Base-by-base conservation (phyloP, 2,888 invertebrate genomes). In the Scelioninae gen. 1 region DNA sequence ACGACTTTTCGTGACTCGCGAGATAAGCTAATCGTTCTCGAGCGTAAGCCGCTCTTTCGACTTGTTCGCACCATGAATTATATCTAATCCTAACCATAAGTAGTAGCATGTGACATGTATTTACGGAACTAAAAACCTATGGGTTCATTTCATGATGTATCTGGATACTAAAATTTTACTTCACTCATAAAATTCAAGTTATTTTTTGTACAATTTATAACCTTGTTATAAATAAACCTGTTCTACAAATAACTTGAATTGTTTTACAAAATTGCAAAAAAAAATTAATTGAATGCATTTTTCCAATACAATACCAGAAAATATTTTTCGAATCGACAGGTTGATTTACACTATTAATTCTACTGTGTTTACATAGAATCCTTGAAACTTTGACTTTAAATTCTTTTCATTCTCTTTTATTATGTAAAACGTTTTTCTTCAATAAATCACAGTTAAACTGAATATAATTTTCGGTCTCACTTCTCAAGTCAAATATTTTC, bases 11-110 rank as follows among this genome's bases (percentile, higher is more conserved):
- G 71, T 71, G 78, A 77, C 77, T 77, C 77, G 55, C 16, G 43
- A 43, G 77, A 78, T 78, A 78, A 78, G 78, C 78, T 78, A 78
- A 78, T 78, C 78, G 78, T 72, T 78, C 31, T 63, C n/a, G 49
- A 56, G 65, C 56, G 69, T 65, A 45, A 71, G 68, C 62, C 58
- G 78, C 65, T 63, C 78, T 71, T 71, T 58, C 7, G 58, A 72
- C 71, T 68, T 49, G 78, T 71, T 78, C 38, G 11, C n/a, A 56
- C 49, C 43, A 58, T 78, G 71, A 78, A 43, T 78, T 78, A 78
- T 78, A 72, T 78, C 78, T 78, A 78, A 78, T 72, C 65, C 78
- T 29, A 63, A 58, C 71, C 49, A 71, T 71, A 78, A 78, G 78
- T 71, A 77, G 77, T n/a, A 43, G 49, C 63, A 23, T 55, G 69